Conservation (phyloP, 2,888 invertebrate genomes). For the Empis livida region DNA sequence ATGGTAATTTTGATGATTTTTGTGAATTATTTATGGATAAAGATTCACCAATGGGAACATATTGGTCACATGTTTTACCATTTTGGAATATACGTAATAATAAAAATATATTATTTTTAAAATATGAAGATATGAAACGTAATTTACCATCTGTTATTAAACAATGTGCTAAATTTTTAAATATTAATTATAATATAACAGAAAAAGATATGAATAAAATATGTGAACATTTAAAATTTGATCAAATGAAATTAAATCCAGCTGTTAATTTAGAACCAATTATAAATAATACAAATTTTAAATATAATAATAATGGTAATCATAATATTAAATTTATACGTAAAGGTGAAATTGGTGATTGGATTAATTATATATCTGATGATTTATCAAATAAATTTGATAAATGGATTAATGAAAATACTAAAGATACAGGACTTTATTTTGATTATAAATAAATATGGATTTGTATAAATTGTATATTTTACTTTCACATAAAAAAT, state of each 20-base stretch:
- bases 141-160: conserved; percentile 53
- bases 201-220: conserved; percentile 55
- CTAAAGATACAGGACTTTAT: conserved; percentile 46
- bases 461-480: too few species aligned
- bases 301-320: not conserved
- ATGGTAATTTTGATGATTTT: conserved; percentile 58
- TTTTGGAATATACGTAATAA: conserved; percentile 61
- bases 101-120: conserved; percentile 60
- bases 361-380: conserved; percentile 61
- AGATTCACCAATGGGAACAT: conserved; percentile 48
- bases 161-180: conserved; percentile 45
- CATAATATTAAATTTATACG: conserved; percentile 52
- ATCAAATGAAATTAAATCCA: conserved; percentile 68
- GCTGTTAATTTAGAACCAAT: conserved; percentile 61
- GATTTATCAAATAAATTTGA: conserved; percentile 60
- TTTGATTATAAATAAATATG: conserved; percentile 39
- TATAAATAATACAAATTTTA: conserved; percentile 34
- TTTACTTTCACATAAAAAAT: too few species aligned
- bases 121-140: conserved; percentile 70
- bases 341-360: conserved; percentile 66
- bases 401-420: conserved; percentile 50
- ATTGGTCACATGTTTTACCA: conserved; percentile 50
- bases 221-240: conserved; percentile 62
- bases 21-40: conserved; percentile 59
- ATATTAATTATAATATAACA: conserved; percentile 47